Evolutionary conservation across 2,113 vertebrate species (phyloP).

Genomic region (Tenebrosternarchus preto): DNA sequence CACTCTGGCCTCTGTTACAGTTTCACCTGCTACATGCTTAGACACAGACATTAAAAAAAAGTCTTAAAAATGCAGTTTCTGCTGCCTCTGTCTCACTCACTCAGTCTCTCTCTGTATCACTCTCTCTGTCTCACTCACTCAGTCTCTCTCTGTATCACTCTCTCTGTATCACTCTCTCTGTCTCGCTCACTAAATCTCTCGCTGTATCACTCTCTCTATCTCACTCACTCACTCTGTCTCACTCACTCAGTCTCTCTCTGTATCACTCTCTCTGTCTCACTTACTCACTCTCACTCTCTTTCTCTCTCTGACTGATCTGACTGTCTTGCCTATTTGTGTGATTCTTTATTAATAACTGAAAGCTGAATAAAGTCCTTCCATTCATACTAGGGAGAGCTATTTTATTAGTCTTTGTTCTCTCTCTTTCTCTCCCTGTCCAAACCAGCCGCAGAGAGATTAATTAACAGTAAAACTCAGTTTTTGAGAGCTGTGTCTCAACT

Average conservation of each 20-base stretch:
- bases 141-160: not conserved
- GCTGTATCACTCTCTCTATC: not conserved
- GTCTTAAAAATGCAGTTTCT: too few relatives aligned
- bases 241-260: too few relatives aligned
- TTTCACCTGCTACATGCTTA: too few relatives aligned
- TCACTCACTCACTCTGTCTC: too few relatives aligned
- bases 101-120: not conserved
- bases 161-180: not conserved
- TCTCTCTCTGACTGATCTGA: not conserved
- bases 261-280: too few relatives aligned
- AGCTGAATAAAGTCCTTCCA: too few relatives aligned
- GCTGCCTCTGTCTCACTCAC: not conserved
- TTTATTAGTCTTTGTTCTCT: too few relatives aligned
- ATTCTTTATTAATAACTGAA: not conserved
- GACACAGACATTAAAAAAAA: too few relatives aligned
- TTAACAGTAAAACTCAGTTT: conserved; percentile 2
- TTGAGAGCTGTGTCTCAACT: not conserved
- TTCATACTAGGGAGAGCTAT: too few relatives aligned
- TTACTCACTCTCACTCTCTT: too few relatives aligned
- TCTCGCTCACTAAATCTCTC: too few relatives aligned
- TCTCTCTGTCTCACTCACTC: not conserved
- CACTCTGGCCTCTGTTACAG: too few relatives aligned
- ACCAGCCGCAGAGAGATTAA: conserved; percentile 10
- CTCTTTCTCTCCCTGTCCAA: not conserved
- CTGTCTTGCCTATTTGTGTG: not conserved